phyloP scores from a whole-genome alignment of 2,888 invertebrate genomes.

The Aproaerema taeniolella region DNA sequence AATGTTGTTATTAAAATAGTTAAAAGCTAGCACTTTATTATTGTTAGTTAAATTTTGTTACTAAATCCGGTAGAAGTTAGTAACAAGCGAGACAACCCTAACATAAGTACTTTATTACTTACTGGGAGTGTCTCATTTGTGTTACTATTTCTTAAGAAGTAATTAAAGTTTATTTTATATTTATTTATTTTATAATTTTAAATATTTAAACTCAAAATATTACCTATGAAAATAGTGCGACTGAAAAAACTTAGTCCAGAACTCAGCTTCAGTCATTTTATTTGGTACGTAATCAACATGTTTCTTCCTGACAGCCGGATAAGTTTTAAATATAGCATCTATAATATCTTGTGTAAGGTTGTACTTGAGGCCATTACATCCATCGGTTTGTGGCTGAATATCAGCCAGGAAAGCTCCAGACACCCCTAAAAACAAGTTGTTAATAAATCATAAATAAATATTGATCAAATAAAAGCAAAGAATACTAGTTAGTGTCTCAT shows the following conservation, averaged over 20 bases:
- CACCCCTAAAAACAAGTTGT: slow-evolving; percentile 67
- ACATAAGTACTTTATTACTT: no score
- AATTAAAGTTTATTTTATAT: no score
- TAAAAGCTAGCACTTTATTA: no score
- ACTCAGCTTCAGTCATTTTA: slow-evolving; percentile 96
- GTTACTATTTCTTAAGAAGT: no score
- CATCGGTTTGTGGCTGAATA: slow-evolving; percentile 97
- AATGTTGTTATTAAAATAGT: no score
- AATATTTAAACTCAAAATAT: neutral
- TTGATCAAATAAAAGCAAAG: neutral
- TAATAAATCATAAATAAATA: neutral
- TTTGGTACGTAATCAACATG: slow-evolving; percentile 97
- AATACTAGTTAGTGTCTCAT: no score
- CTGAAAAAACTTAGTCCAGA: slow-evolving; percentile 99
- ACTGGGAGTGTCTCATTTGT: no score
- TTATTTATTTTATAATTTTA: neutral
- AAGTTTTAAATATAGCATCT: slow-evolving; percentile 98
- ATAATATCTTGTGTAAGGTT: slow-evolving; percentile 98
- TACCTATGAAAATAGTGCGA: slow-evolving; percentile 98
- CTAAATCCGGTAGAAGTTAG: no score
- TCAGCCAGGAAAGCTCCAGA: slow-evolving; percentile 91
- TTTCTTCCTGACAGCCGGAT: slow-evolving; percentile 98
- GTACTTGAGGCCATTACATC: slow-evolving; percentile 97
- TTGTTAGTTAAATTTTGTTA: no score
- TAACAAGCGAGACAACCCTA: no score